phyloP scores from a whole-genome alignment of 1,140 invertebrate genomes.

The Megalonaias nervosa region DNA sequence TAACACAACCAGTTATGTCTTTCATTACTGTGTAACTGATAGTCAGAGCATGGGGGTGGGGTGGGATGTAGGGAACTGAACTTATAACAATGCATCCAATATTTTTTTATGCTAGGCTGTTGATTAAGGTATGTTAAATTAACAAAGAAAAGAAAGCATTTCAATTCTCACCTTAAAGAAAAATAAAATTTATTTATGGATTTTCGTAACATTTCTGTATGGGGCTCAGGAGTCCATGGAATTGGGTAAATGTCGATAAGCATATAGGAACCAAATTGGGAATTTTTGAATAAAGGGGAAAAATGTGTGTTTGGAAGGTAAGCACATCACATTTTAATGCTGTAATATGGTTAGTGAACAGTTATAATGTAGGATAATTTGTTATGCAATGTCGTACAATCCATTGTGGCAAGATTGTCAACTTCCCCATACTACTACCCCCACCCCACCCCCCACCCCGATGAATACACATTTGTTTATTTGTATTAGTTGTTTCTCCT shows the following conservation, averaged over 20 bases:
- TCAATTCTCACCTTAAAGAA: neutral
- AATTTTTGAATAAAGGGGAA: too few species aligned
- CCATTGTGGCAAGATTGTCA: too few species aligned
- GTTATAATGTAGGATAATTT: too few species aligned
- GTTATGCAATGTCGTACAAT: too few species aligned
- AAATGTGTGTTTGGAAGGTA: too few species aligned
- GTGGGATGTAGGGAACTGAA: neutral
- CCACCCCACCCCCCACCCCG: rapidly evolving
- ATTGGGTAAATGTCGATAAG: neutral
- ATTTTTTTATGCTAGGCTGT: neutral
- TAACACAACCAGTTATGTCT: neutral
- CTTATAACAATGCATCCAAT: neutral
- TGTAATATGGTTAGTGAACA: too few species aligned
- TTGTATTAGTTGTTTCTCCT: too few species aligned
- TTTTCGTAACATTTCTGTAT: neutral
- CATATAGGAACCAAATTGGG: neutral
- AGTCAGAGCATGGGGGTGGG: neutral
- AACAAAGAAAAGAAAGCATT: neutral
- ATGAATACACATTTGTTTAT: too few species aligned
- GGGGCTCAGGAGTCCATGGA: too few species aligned
- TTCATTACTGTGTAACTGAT: neutral
- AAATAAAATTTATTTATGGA: neutral
- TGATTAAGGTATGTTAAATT: neutral
- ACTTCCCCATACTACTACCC: too few species aligned
- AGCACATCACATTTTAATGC: too few species aligned